Evolutionary conservation across 2,797 vertebrate species (phyloP), one percentile per base, ranked within the genome.

Genomic region (Chrysocyon brachyurus): DNA sequence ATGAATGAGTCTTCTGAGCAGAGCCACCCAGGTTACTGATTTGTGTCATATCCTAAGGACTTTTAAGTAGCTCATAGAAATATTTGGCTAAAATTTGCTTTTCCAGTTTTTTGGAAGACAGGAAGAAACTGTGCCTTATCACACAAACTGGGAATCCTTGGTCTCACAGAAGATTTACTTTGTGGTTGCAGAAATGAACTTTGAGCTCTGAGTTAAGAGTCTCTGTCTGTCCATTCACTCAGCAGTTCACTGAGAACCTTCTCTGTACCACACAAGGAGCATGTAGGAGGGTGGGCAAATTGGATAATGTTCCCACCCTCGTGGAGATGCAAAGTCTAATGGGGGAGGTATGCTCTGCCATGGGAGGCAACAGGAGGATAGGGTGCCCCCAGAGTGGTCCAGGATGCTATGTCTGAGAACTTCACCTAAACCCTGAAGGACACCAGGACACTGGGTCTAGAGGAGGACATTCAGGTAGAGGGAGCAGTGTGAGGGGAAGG

Each of bases 71-170:
- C 26, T 84, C 31, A 12, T 49, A 28, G 59, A 85, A 92, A 52
- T 81, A 78, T 36, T 33, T 73, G 40, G 31, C 79, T 84, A 75
- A 70, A 36, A 17, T 70, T 52, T 92, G 66, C 52, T 73, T 36
- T 90, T 46, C 54, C 86, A 79, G 1, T 75, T 54, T 97, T 97
- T 86, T 86, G 64, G 73, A 89, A 88, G 54, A 77, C 9, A 54
- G 75, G 46, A 92, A 52, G 57, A 90, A 96, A 64, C 24, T 2
- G 28, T 82, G 26, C 63, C 63, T 87, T 75, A 22, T n/a, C 46
- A 26, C n/a, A 22, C 46, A 81, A 70, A 56, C 64, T 57, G 15
- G 57, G 22, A 82, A 46, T 66, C 70, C 68, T 72, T 56, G 79
- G 21, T 89, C 75, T 93, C 40, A 21, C 1, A 24, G 72, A 4